Base-by-base conservation (phyloP, 1,140 invertebrate species). In the Plutomurus gul region DNA sequence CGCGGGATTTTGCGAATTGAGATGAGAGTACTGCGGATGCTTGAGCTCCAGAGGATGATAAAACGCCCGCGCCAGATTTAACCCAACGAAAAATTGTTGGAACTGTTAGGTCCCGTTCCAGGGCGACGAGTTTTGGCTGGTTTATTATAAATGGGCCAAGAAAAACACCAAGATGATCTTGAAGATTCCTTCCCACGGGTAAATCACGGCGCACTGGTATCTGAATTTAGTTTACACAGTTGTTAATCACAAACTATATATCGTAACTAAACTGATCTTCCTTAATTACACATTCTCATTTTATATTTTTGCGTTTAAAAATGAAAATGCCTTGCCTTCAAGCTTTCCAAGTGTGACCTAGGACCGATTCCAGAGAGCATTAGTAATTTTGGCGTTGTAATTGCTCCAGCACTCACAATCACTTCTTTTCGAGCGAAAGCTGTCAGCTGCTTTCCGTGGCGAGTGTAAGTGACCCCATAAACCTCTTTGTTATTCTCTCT, bases 91-190 rank as follows among this genome's bases (percentile, higher is more conserved):
- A 25, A 20, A 65, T 0, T 0, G 56, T 6, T 7, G 16, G 13
- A 13, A 30, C 5, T 16, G 22, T 71, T 1, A 71, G 16, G 27
- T 79, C 77, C 27, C 77, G 25, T 6, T 78, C 77, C 0, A 72
- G n/a, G 0, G 60, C 22, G 1, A 78, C 6, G n/a, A 71, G 30
- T 60, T 40, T 60, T 11, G 77, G 70, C 11, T 37, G 11, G 18
- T 78, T 39, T 18, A 78, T 74, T 1, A 78, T 36, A 2, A 74
- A 40, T 39, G 77, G 77, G 3, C 47, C 71, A 0, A 30, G 20
- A 6, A 27, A 11, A 13, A 36, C 25, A 7, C 46, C 36, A 0
- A 72, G 33, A 60, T 88, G 88, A 74, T 88, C 87, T 76, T 88
- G 84, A 1, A 85, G 78, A 65, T 85, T 85, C 16, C 74, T 36